Percentiles rank a stretch among this genome's conserved stretches.
phyloP scores from a whole-genome alignment of 2,797 vertebrate species.

The Neosilurus hyrtlii region DNA sequence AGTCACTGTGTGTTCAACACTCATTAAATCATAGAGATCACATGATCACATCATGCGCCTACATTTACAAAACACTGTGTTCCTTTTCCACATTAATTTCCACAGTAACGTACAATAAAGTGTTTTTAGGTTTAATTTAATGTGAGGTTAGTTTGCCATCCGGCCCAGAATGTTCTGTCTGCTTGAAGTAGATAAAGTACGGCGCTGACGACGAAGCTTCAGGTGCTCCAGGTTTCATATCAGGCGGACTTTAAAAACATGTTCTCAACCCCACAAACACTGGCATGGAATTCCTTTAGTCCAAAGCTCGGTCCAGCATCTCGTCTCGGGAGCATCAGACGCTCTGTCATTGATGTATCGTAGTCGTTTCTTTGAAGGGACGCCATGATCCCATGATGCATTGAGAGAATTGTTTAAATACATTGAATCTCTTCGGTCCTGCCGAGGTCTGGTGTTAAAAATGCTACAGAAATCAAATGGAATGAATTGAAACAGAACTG shows the following conservation, averaged over 20 bases:
- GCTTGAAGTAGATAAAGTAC: neutral
- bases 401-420: too few species aligned
- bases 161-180: neutral
- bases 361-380: neutral
- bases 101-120: too few species aligned
- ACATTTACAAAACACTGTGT: neutral
- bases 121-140: neutral
- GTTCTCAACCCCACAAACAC: neutral
- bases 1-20: neutral
- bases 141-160: neutral
- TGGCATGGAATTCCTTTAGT: neutral
- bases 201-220: neutral
- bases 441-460: too few species aligned
- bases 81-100: neutral
- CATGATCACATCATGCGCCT: neutral
- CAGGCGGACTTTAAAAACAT: neutral
- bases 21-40: neutral
- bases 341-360: neutral
- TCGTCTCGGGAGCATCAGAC: neutral
- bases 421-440: too few species aligned
- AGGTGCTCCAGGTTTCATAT: conserved; percentile 9
- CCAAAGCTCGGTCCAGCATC: neutral
- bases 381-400: neutral
- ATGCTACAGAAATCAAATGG: too few species aligned
- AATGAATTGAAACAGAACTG: neutral